Evolutionary conservation across 2,888 invertebrate species (phyloP), one percentile per base, ranked within the genome.

Genomic region (Standfussiana lucernea): DNA sequence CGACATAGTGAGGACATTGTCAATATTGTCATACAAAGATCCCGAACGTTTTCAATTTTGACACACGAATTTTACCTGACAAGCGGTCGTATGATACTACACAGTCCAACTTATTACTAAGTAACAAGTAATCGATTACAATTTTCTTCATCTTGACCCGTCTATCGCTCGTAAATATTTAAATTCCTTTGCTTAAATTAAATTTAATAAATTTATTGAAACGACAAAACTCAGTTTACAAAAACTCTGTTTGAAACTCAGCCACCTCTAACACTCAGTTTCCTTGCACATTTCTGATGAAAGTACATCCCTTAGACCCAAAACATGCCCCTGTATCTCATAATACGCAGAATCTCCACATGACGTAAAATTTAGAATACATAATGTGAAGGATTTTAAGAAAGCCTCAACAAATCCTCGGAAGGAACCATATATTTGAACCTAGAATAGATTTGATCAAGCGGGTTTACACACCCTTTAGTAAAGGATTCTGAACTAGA

Each of bases 381-480:
- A 45, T 6, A n/a, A 56, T 35, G 42, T 24, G n/a, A 1, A 24
- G 15, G 50, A 53, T 75, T 68, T 67, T n/a, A 18, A 18, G 10
- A 65, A 15, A n/a, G 11, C 28, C 18, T 24, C 47, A 10, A 32
- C 37, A 61, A 56, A 45, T 53, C 28, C 40, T 18, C 8, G 10
- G 18, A 66, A 66, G 24, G 28, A 35, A 75, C 28, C 3, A 35
- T 6, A 7, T 74, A 28, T 37, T 73, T 11, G 4, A 24, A 24
- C 15, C 45, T 18, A 45, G 75, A 7, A 28, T 35, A 42, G 2
- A 50, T 75, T 76, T 35, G 11, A 42, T 21, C 21, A 75, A 62
- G 6, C 6, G 21, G 2, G 32, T 40, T 40, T 1, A 3, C 21
- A 35, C 1, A 47, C 5, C n/a, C 21, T 35, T 75, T 18, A 11